These are phyloP conservation scores for Caligus rogercresseyi DNA, from an alignment of 1,140 invertebrate genomes.

Conservation along the genomic window DNA sequence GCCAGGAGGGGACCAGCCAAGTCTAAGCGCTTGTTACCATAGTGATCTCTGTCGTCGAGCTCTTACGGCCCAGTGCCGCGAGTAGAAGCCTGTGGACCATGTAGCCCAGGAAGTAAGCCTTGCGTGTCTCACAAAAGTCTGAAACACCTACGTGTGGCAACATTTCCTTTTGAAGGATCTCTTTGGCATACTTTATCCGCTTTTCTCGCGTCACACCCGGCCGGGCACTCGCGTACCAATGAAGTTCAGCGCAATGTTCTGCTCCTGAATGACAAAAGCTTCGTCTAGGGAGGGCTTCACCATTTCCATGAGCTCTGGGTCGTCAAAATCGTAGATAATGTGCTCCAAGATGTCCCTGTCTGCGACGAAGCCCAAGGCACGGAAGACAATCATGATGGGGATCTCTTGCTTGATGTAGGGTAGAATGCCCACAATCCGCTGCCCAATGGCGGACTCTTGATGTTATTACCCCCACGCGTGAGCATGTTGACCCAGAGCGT, in stretches of 20 bases:
- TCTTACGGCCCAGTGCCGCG: constrained; percentile 76
- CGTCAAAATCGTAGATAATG: constrained; percentile 97
- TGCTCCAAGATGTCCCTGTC: constrained; percentile 96
- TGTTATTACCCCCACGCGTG: constrained; percentile 81
- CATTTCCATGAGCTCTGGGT: constrained; percentile 99
- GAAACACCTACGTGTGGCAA: constrained; percentile 95
- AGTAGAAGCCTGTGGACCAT: constrained; percentile 92
- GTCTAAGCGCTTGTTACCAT: constrained; percentile 94
- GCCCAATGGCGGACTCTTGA: constrained; percentile 95
- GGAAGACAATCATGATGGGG: constrained; percentile 96
- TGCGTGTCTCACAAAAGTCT: constrained; percentile 98
- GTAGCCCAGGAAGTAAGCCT: constrained; percentile 88
- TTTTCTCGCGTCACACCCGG: constrained; percentile 97
- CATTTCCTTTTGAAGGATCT: constrained; percentile 99
- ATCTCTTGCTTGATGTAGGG: constrained; percentile 99
- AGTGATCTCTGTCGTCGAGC: constrained; percentile 96
- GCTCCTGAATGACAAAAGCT: constrained; percentile 97
- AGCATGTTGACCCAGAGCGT: constrained; percentile 99
- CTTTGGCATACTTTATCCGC: constrained; percentile 93
- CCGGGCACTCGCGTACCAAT: constrained; percentile 82
- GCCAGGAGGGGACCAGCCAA: constrained; percentile 87
- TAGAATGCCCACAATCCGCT: constrained; percentile 88
- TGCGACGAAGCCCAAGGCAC: constrained; percentile 77
- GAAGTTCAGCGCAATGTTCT: constrained; percentile 94
- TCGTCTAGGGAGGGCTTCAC: constrained; percentile 94